phyloP scores from a whole-genome alignment of 2,797 vertebrate species.

The Parambassis ranga region DNA sequence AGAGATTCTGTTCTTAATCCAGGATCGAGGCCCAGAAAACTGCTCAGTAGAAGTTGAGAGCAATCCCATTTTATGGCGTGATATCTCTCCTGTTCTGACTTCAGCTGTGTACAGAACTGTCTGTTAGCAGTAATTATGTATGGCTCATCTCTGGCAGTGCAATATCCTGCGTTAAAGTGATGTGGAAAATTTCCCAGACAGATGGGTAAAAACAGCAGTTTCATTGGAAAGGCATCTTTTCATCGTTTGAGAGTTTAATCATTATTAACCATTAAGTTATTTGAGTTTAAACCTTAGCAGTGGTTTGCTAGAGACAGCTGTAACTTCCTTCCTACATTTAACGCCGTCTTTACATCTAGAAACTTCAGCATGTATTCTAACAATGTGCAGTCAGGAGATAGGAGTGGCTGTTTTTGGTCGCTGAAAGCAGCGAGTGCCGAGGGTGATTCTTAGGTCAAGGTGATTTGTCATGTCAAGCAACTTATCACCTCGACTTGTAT shows the following conservation, averaged over 20 bases:
- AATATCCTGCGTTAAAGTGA: slow-evolving; percentile 26
- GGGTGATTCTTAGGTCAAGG: slow-evolving; percentile 62
- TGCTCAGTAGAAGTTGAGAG: slow-evolving; percentile 49
- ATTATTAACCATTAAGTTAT: slow-evolving; percentile 13
- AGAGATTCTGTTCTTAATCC: slow-evolving; percentile 73
- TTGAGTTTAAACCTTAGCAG: neutral
- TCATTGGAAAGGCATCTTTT: slow-evolving; percentile 3
- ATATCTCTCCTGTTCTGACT: slow-evolving; percentile 37
- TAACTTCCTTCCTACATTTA: no score
- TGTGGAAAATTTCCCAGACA: slow-evolving; percentile 34
- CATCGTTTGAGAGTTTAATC: neutral
- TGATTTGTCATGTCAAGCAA: slow-evolving; percentile 66
- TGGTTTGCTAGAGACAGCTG: neutral
- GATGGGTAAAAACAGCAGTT: slow-evolving; percentile 36
- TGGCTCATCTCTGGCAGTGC: slow-evolving; percentile 33
- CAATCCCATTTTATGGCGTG: slow-evolving; percentile 62
- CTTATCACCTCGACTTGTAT: slow-evolving; percentile 48
- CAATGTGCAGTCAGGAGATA: neutral
- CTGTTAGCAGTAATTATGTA: slow-evolving; percentile 52
- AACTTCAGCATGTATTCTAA: neutral
- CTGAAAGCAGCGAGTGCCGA: slow-evolving; percentile 2
- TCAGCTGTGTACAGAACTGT: slow-evolving; percentile 10
- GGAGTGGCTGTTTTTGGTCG: slow-evolving; percentile 15
- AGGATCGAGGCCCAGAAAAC: slow-evolving; percentile 59
- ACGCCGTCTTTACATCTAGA: neutral